phyloP scores from a whole-genome alignment of 2,797 vertebrate species.

The Simalia tracyae region DNA sequence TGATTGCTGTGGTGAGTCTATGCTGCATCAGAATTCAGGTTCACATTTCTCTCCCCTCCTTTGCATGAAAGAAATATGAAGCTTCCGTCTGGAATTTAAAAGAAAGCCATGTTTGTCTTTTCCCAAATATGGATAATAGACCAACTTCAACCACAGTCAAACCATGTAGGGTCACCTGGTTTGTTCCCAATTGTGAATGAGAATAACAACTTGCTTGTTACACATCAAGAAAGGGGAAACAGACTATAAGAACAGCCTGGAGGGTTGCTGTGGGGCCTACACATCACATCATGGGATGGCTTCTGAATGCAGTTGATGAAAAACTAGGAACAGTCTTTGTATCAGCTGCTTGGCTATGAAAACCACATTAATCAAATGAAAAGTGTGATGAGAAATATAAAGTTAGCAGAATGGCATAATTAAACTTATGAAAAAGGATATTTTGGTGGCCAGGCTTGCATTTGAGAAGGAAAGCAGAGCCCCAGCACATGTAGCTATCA shows the following conservation, averaged over 20 bases:
- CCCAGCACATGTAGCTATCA: background rate
- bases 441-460: background rate
- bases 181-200: background rate
- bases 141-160: background rate
- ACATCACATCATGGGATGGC: background rate
- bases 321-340: background rate
- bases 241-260: background rate
- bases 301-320: background rate
- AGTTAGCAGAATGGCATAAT: background rate
- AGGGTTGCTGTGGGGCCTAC: no score
- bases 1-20: background rate
- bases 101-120: background rate
- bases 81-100: background rate
- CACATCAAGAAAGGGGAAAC: background rate
- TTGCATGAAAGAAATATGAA: background rate
- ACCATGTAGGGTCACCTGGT: background rate
- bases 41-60: background rate
- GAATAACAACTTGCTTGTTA: background rate
- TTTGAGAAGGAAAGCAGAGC: background rate
- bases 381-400: background rate
- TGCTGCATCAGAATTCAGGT: background rate
- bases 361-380: background rate
- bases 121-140: background rate
- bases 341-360: background rate
- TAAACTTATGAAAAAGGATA: background rate